Evolutionary conservation across 2,113 vertebrate genomes (phyloP).

Genomic region (Agapornis roseicollis): DNA sequence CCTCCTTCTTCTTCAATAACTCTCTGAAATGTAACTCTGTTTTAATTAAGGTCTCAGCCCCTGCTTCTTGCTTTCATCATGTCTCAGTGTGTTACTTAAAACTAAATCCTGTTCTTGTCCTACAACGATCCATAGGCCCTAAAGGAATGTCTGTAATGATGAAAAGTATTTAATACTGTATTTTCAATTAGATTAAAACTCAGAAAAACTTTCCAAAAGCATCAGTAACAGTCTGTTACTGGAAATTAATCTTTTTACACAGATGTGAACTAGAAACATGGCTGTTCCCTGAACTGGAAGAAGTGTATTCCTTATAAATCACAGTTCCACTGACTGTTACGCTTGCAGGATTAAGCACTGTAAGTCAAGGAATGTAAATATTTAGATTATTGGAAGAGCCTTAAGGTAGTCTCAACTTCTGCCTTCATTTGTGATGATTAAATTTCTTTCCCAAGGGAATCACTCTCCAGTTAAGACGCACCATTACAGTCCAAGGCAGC

Average conservation of each 20-base stretch:
- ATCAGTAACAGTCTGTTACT: background rate
- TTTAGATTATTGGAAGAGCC: background rate
- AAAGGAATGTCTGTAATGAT: slow-evolving; percentile 18
- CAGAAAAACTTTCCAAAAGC: slow-evolving; percentile 16
- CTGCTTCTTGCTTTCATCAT: slow-evolving; percentile 45
- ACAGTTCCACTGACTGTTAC: background rate
- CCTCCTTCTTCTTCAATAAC: slow-evolving; percentile 47
- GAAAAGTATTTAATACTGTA: slow-evolving; percentile 16
- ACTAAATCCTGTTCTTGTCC: slow-evolving; percentile 32
- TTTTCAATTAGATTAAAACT: slow-evolving; percentile 34
- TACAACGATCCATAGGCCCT: slow-evolving; percentile 21
- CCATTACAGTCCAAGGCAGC: background rate
- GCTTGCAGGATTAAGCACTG: background rate
- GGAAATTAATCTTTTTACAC: background rate
- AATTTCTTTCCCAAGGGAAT: background rate
- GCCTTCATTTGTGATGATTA: background rate
- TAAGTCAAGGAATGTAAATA: background rate
- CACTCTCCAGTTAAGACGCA: background rate
- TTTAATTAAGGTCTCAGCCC: slow-evolving; percentile 63
- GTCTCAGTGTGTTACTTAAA: background rate
- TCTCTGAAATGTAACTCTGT: slow-evolving; percentile 41
- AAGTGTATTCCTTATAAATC: background rate
- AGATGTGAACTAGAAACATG: background rate
- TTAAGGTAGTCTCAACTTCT: background rate
- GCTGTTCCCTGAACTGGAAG: background rate